These are phyloP conservation scores for Zaprionus lineosus DNA, from an alignment of 2,888 invertebrate species.

Conservation along the genomic window DNA sequence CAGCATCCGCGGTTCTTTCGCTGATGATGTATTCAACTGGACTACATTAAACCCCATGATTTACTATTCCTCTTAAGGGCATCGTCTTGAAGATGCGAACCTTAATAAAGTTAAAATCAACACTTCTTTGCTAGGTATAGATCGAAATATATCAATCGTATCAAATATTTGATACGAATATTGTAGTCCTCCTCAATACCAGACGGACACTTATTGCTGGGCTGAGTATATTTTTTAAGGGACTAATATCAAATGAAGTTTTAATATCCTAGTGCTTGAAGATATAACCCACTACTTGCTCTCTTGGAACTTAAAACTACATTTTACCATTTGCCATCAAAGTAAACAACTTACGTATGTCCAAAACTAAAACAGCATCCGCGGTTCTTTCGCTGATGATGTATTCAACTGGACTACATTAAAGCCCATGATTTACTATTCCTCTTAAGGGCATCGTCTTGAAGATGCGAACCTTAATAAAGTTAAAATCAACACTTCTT, in stretches of 20 bases:
- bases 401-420: conserved; percentile 73
- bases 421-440: conserved; percentile 63
- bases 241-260: conserved; percentile 42
- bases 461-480: conserved; percentile 72
- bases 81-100: conserved; percentile 64
- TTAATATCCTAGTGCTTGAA: conserved; percentile 61
- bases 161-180: no score
- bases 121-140: conserved; percentile 20
- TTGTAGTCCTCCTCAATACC: conserved; percentile 42
- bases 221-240: conserved; percentile 19
- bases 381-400: conserved; percentile 39
- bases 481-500: conserved; percentile 51
- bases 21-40: conserved; percentile 68
- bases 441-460: conserved; percentile 76
- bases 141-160: conserved; percentile 14
- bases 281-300: conserved; percentile 42
- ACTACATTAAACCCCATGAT: conserved; percentile 62
- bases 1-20: conserved; percentile 37
- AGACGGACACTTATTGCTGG: conserved; percentile 4
- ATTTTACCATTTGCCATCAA: conserved; percentile 2
- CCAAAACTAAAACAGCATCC: conserved; percentile 58
- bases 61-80: conserved; percentile 77
- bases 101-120: conserved; percentile 70
- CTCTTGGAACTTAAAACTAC: conserved; percentile 57
- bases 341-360: conserved; percentile 18